Evolutionary conservation across 2,888 invertebrate genomes (phyloP), one percentile per base, ranked within the genome.

Genomic region (Odontocerum albicorne): DNA sequence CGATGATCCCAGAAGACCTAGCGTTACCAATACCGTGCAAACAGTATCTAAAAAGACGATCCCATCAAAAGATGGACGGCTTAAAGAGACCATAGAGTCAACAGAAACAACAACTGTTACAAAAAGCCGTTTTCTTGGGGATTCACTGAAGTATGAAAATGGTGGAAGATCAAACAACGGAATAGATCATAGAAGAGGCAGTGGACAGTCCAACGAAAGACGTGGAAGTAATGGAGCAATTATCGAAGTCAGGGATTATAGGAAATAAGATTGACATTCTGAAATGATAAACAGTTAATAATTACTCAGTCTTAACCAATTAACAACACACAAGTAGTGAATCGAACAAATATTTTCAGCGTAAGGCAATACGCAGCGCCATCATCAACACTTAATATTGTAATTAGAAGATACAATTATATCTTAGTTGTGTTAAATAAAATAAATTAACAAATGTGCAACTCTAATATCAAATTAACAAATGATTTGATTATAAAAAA

Each of bases 81-180:
- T 80, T 4, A 75, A 84, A 63, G 85, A 87, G 69, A 84, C 86
- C 32, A 84, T 87, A 40, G 84, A 87, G 66, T 86, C 86, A 1
- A 83, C 84, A 51, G 87, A 87, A 70, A 83, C 83, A 6, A 86
- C 85, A 67, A 85, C 85, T 2, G 80, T 86, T 39, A 86, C 86
- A 16, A 86, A 85, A 65, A 84, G 84, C 66, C 75, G 81, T 58
- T 81, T 76, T 64, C 74, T 79, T 64, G 72, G 73, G 8, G 80
- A 81, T 61, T 73, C 77, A 22, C 64, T 73, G 56, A 81, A 82
- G 64, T 83, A 82, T 66, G 82, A 83, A 63, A 74, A 80, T 62
- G 73, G 80, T 51, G 64, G 70, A 61, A 71, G 78, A 65, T 52
- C 67, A n/a, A 54, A 50, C 15, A 52, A 49, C 4, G 58, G 55